Conservation (phyloP, 2,888 invertebrate species). For the Apamea monoglypha region DNA sequence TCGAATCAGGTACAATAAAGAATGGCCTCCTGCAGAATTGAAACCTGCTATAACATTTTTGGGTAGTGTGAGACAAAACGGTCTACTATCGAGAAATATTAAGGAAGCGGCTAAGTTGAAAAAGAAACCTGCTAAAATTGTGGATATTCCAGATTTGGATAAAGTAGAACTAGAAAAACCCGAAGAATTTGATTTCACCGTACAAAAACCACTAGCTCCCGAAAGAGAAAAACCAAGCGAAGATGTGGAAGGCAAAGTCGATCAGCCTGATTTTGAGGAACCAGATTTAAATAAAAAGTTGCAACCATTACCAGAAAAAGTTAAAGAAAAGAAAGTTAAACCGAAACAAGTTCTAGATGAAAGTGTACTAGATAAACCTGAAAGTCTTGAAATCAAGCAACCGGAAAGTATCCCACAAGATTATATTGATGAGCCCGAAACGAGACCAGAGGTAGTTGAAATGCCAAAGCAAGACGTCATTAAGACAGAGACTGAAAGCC, state of each 20-base stretch:
- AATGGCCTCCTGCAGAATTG: slow-evolving; percentile 91
- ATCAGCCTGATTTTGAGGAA: slow-evolving; percentile 2
- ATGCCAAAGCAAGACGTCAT: not conserved
- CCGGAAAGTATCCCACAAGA: slow-evolving; percentile 11
- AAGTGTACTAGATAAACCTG: slow-evolving; percentile 14
- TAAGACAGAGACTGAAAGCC: slow-evolving; percentile 11
- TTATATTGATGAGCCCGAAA: slow-evolving; percentile 3
- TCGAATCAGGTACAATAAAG: slow-evolving; percentile 91
- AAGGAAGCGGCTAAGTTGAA: slow-evolving; percentile 92
- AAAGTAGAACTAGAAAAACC: slow-evolving; percentile 89
- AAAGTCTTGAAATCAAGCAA: slow-evolving; percentile 12
- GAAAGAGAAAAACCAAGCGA: slow-evolving; percentile 13
- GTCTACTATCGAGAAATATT: slow-evolving; percentile 92
- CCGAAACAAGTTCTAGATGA: slow-evolving; percentile 23
- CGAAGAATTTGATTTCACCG: slow-evolving; percentile 73
- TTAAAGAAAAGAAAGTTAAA: slow-evolving; percentile 20
- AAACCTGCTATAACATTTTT: slow-evolving; percentile 89
- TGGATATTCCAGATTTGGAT: slow-evolving; percentile 88
- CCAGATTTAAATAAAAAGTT: slow-evolving; percentile 31
- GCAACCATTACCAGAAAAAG: slow-evolving; percentile 10
- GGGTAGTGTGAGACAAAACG: slow-evolving; percentile 90
- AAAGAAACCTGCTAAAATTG: slow-evolving; percentile 90
- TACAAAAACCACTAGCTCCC: slow-evolving; percentile 54
- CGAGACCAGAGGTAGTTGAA: slow-evolving; percentile 10
- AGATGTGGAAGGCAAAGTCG: slow-evolving; percentile 48